phyloP scores from a whole-genome alignment of 2,797 vertebrate genomes.

The Loriculus beryllinus region DNA sequence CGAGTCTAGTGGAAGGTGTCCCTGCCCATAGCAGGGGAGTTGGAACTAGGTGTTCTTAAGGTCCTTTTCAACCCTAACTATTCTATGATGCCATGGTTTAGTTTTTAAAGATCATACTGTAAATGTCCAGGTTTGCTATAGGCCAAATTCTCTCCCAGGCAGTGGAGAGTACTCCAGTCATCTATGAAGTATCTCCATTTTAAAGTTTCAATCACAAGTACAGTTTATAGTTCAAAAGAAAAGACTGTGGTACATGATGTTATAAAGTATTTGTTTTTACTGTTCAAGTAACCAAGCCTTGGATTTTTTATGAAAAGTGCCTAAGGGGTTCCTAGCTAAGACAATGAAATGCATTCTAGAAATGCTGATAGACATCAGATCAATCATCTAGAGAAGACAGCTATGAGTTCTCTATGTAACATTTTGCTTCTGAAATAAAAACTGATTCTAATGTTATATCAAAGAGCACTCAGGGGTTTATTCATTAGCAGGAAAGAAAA shows the following conservation, averaged over 20 bases:
- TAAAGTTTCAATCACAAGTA: not conserved
- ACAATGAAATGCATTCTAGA: not conserved
- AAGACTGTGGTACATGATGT: not conserved
- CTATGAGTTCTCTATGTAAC: not conserved
- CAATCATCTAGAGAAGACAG: not conserved
- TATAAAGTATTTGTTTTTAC: not conserved
- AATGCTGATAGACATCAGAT: not conserved
- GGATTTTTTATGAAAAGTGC: not conserved
- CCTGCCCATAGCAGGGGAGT: not conserved
- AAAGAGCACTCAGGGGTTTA: not conserved
- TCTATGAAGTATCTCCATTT: not conserved
- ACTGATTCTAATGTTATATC: not conserved
- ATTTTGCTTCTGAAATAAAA: not conserved
- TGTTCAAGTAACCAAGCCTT: not conserved
- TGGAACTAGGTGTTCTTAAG: not conserved
- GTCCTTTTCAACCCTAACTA: not conserved
- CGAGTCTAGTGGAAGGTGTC: not conserved
- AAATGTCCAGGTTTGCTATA: not conserved
- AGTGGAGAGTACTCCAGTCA: not conserved
- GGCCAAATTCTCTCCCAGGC: not conserved
- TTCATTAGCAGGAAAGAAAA: not conserved
- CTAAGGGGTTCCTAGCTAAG: not conserved
- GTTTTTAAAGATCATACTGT: not conserved
- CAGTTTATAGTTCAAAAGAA: not conserved
- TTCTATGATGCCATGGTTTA: not conserved